A percentile compares a stretch with the other conserved stretches of the same genome.
These are phyloP conservation scores for Pitangus sulphuratus DNA, from an alignment of 2,797 vertebrate species.

Conservation along the genomic window DNA sequence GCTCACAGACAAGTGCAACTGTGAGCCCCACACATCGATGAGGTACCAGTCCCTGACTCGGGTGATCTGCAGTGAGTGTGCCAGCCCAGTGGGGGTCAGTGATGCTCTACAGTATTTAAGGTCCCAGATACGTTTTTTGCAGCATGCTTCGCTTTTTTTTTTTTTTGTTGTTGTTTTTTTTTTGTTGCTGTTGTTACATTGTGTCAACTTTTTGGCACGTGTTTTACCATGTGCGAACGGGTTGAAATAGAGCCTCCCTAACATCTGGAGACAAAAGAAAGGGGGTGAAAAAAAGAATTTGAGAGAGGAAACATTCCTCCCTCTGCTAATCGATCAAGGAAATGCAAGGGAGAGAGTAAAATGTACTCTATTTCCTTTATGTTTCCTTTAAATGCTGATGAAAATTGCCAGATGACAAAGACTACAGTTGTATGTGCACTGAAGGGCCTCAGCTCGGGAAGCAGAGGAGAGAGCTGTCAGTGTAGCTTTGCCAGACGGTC, in stretches of 20 bases:
- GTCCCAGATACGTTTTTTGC: background rate
- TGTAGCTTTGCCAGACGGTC: background rate
- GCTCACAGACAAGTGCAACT: accelerated
- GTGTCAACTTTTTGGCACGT: constrained; percentile 53
- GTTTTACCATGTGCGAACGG: constrained; percentile 38
- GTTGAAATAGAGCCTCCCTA: constrained; percentile 9
- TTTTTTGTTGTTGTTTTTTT: background rate
- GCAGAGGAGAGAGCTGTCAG: background rate
- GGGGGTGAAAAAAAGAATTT: background rate
- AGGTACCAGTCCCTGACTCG: background rate
- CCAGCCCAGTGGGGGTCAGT: constrained; percentile 71
- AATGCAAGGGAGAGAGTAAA: constrained; percentile 23
- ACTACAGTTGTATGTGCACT: background rate
- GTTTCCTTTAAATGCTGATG: constrained; percentile 19
- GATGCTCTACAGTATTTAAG: constrained; percentile 55
- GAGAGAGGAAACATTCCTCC: background rate
- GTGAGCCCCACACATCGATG: accelerated
- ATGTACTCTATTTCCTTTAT: constrained; percentile 36
- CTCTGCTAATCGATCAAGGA: constrained; percentile 42
- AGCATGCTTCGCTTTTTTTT: background rate
- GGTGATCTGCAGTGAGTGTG: constrained; percentile 53
- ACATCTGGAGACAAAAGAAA: constrained; percentile 36
- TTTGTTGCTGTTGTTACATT: background rate
- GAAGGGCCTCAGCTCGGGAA: background rate
- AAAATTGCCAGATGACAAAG: constrained; percentile 27